A percentile compares a stretch with the other conserved stretches of the same genome.
Evolutionary conservation across 2,888 invertebrate species (phyloP).

Genomic region (Resseliella maxima): DNA sequence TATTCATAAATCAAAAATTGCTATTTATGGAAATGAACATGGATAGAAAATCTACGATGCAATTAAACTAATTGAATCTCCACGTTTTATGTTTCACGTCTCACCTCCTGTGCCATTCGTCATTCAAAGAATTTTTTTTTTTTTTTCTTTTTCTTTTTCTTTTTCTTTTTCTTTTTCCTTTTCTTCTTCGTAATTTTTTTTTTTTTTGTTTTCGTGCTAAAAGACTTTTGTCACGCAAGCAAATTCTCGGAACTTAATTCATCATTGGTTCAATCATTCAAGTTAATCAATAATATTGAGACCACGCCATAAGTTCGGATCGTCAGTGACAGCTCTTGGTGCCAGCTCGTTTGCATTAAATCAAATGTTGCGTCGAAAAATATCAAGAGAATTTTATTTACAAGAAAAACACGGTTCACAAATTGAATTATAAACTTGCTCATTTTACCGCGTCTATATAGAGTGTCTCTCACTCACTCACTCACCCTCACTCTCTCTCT

Average conservation of each 20-base stretch:
- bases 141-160: neutral
- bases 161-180: neutral
- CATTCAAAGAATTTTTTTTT: neutral
- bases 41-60: slow-evolving; percentile 24
- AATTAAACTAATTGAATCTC: slow-evolving; percentile 38
- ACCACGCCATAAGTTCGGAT: slow-evolving; percentile 10
- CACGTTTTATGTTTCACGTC: neutral
- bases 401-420: slow-evolving; percentile 32
- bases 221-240: slow-evolving; percentile 29
- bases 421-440: slow-evolving; percentile 48
- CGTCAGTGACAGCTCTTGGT: neutral
- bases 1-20: neutral
- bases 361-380: slow-evolving; percentile 28
- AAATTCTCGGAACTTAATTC: slow-evolving; percentile 7
- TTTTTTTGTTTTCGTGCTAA: neutral
- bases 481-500: neutral
- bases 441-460: neutral
- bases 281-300: slow-evolving; percentile 10
- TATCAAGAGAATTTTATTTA: slow-evolving; percentile 26
- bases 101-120: slow-evolving; percentile 32
- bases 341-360: slow-evolving; percentile 3
- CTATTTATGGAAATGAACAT: neutral
- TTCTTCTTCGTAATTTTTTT: too few relatives aligned
- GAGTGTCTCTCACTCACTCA: too few relatives aligned
- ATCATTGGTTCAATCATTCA: slow-evolving; percentile 35